Evolutionary conservation across 2,113 vertebrate genomes (phyloP), one percentile per base, ranked within the genome.

Genomic region (Prietella phreatophila): DNA sequence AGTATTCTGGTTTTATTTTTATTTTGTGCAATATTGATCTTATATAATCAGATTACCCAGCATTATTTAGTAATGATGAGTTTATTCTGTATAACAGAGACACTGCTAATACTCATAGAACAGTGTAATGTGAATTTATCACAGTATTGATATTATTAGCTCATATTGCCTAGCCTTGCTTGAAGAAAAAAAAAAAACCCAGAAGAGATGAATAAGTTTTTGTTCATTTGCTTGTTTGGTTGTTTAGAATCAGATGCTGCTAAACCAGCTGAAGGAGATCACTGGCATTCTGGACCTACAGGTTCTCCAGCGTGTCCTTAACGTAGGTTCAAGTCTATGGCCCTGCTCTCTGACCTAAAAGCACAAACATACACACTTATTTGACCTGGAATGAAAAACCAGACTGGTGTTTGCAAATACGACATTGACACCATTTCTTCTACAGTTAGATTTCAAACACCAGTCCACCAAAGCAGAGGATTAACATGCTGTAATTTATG

Each of bases 241-340:
- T 90, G 83, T 92, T 88, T 88, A 99, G 97, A 96, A 94, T 88
- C 96, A 96, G 88, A 95, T 97, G 94, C 94, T 97, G 88, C 93
- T 99, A 88, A 97, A 96, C 93, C 97, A 99, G 92, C 94, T 99
- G 92, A 96, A 90, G 85, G 98, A 99, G 94, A 97, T 99, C 94
- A 99, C 98, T 0, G 98, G 97, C 56, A 96, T 99, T 93, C 96
- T 97, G 80, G 97, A 99, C 85, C 91, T 94, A 1, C 94, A 95
- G 83, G 93, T 97, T 83, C 96, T 99, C 89, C 95, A 94, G 3
- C 95, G 94, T 1, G 96, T 97, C 81, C 93, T 99, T 50, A 97
- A 97, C 91, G 98, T 99, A 93, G 90, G 96, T 95, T 27, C 1
- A 84, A 53, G 39, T 27, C 13, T 50, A 58, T 14, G 30, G 10